phyloP scores from a whole-genome alignment of 2,113 vertebrate genomes.

The Aphyosemion australe region DNA sequence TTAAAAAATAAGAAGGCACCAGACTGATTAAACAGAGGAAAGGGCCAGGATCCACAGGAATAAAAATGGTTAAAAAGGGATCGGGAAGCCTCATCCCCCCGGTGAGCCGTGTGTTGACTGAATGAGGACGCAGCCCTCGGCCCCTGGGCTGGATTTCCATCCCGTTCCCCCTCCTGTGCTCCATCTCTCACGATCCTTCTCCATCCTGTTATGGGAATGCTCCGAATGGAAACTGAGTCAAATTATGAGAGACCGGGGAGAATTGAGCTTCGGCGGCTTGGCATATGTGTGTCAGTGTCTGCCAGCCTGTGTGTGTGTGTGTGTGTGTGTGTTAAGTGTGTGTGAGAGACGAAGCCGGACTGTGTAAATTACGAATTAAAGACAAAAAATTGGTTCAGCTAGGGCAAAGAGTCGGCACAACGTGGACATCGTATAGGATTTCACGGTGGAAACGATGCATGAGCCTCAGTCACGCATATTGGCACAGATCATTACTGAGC shows the following conservation, averaged over 20 bases:
- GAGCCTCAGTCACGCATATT: neutral
- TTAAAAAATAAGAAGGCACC: neutral
- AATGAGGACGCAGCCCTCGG: conserved; percentile 52
- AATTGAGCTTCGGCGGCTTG: conserved; percentile 65
- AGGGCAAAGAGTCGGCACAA: neutral
- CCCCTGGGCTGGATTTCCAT: conserved; percentile 40
- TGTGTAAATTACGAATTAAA: conserved; percentile 41
- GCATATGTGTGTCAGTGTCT: conserved; percentile 71
- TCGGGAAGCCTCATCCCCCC: conserved; percentile 2
- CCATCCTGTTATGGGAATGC: conserved; percentile 52
- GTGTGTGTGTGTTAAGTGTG: neutral
- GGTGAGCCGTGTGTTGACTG: conserved; percentile 44
- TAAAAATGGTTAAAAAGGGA: conserved; percentile 26
- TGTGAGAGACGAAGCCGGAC: conserved; percentile 16
- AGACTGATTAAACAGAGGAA: conserved; percentile 12
- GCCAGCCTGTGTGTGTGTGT: conserved; percentile 26
- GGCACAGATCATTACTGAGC: conserved; percentile 6
- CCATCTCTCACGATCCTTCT: conserved; percentile 46
- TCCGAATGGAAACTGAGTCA: conserved; percentile 65
- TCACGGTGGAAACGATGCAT: conserved; percentile 3
- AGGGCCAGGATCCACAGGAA: neutral
- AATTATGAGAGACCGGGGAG: conserved; percentile 59
- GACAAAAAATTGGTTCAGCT: neutral
- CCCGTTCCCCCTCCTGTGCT: conserved; percentile 14
- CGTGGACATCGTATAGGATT: neutral